These are phyloP conservation scores for Linnaemya vulpina DNA, from an alignment of 2,888 invertebrate genomes.

Conservation along the genomic window DNA sequence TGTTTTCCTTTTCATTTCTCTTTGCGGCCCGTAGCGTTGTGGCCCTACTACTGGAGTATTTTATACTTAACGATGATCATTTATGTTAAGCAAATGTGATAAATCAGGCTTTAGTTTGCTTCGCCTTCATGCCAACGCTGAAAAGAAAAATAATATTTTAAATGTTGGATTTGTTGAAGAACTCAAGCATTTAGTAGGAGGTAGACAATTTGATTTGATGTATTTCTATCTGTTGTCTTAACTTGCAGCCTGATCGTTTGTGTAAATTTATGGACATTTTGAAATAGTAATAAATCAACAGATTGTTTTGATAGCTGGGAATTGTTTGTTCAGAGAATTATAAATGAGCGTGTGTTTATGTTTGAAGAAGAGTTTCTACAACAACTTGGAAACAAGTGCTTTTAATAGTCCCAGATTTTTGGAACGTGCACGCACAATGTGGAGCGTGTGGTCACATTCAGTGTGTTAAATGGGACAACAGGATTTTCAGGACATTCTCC, in stretches of 20 bases:
- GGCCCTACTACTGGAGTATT: conserved; percentile 2
- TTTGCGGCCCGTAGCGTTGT: background rate
- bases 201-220: conserved; percentile 43
- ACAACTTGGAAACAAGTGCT: background rate
- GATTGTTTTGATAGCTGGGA: conserved; percentile 30
- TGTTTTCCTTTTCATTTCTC: conserved; percentile 7
- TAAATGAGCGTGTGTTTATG: background rate
- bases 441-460: too few relatives aligned
- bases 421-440: too few relatives aligned
- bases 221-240: conserved; percentile 19
- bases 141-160: background rate
- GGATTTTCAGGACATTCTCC: too few relatives aligned
- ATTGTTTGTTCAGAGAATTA: conserved; percentile 24
- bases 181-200: conserved; percentile 16
- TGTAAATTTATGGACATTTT: conserved; percentile 47
- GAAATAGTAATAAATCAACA: conserved; percentile 63
- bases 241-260: conserved; percentile 7
- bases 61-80: conserved; percentile 31
- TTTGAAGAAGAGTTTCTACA: background rate
- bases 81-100: conserved; percentile 63
- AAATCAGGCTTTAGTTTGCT: conserved; percentile 55
- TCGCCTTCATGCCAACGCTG: conserved; percentile 3
- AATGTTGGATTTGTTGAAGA: conserved; percentile 2
- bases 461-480: too few relatives aligned
- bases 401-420: too few relatives aligned